These are phyloP conservation scores for Idaea straminata DNA, from an alignment of 2,888 invertebrate species.

Conservation along the genomic window DNA sequence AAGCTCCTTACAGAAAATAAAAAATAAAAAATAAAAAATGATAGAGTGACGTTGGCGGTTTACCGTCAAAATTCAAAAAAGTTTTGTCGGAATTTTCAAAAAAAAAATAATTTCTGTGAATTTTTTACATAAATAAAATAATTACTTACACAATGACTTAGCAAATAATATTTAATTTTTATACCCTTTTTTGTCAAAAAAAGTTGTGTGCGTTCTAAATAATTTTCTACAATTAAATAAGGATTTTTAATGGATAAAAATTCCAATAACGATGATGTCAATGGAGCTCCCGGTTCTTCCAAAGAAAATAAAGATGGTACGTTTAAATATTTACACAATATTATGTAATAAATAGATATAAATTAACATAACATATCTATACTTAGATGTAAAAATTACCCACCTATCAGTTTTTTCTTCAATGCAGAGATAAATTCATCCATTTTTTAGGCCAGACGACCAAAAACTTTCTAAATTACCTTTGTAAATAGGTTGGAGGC, in stretches of 20 bases:
- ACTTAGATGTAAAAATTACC: too few relatives aligned
- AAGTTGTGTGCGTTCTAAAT: too few relatives aligned
- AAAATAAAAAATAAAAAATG: slow-evolving; percentile 6
- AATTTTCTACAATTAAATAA: too few relatives aligned
- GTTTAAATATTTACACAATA: background rate
- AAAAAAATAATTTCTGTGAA: background rate
- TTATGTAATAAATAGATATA: background rate
- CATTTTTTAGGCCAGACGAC: too few relatives aligned
- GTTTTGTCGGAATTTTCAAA: background rate
- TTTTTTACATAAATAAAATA: background rate
- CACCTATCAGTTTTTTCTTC: too few relatives aligned
- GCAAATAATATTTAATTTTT: background rate
- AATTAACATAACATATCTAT: background rate
- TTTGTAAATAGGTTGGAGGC: too few relatives aligned
- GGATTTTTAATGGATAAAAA: background rate
- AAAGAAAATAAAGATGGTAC: slow-evolving; percentile 1
- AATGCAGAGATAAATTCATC: too few relatives aligned
- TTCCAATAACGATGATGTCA: background rate
- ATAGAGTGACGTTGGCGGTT: slow-evolving; percentile 6
- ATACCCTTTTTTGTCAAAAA: background rate
- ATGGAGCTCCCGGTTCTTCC: background rate
- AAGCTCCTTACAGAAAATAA: slow-evolving; percentile 4
- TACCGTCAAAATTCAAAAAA: slow-evolving; percentile 3
- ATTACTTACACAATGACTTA: background rate
- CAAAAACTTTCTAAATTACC: too few relatives aligned